Conservation (phyloP, 2,113 vertebrate species). For the Scopus umbretta region DNA sequence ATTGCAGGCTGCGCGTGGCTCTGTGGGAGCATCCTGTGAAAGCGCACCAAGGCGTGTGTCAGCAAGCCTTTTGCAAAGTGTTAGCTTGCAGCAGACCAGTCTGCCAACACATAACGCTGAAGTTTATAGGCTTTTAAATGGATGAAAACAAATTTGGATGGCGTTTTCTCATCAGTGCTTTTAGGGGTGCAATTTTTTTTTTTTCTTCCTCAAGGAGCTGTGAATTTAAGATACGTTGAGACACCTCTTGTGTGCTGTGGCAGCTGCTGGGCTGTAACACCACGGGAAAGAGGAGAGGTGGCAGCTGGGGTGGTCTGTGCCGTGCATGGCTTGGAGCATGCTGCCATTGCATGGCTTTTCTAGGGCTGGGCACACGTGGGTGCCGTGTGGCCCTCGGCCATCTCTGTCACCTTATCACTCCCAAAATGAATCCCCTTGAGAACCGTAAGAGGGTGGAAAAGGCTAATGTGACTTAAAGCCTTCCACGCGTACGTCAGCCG, state of each 20-base stretch:
- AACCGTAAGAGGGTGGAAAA: background rate
- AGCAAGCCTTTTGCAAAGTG: background rate
- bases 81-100: background rate
- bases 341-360: background rate
- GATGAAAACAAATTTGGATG: background rate
- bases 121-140: background rate
- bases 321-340: background rate
- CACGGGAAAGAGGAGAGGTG: background rate
- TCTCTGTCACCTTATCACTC: background rate
- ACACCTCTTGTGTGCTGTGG: background rate
- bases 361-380: background rate
- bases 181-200: background rate
- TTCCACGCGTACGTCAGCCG: background rate
- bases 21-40: background rate
- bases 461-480: background rate
- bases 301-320: background rate
- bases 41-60: accelerated
- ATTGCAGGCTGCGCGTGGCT: background rate
- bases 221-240: background rate
- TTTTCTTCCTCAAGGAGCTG: background rate
- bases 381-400: accelerated
- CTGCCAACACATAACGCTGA: background rate
- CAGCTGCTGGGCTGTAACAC: background rate
- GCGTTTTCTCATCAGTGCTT: background rate
- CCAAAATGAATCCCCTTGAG: background rate